Evolutionary conservation across 2,888 invertebrate species (phyloP).

Genomic region (Odontocolon sp.): DNA sequence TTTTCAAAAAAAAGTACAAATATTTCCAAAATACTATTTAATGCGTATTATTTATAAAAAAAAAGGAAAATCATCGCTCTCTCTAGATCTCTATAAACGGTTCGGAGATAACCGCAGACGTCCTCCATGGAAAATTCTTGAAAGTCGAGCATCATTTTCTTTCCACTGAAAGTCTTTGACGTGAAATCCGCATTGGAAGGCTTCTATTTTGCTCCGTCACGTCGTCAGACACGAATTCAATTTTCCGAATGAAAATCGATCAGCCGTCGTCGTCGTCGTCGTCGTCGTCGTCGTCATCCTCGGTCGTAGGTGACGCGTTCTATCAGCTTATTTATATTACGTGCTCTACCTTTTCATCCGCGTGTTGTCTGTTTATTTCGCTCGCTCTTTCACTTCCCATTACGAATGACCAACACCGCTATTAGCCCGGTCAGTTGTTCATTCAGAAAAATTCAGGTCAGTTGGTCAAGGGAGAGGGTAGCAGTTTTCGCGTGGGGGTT

Average conservation of each 20-base stretch:
- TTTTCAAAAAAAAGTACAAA: no score
- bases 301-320: not conserved
- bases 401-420: not conserved
- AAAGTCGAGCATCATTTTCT: not conserved
- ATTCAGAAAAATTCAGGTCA: constrained; percentile 49
- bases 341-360: constrained; percentile 20
- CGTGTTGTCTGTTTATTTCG: not conserved
- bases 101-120: not conserved
- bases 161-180: not conserved
- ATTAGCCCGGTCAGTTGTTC: constrained; percentile 11
- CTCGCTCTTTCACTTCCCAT: constrained; percentile 19
- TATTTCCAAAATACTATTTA: no score
- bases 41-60: no score
- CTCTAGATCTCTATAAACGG: not conserved
- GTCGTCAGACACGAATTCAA: constrained; percentile 5
- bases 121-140: not conserved
- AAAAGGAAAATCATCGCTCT: no score
- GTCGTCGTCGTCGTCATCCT: not conserved
- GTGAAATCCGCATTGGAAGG: constrained; percentile 11
- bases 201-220: not conserved
- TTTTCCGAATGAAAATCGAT: constrained; percentile 18
- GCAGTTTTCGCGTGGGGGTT: constrained; percentile 13
- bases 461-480: constrained; percentile 46
- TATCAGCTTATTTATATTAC: not conserved
- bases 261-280: not conserved